Percentiles rank a stretch among this genome's conserved stretches.
Conservation (phyloP, 2,797 vertebrate genomes). For the Myripristis jacobus region DNA sequence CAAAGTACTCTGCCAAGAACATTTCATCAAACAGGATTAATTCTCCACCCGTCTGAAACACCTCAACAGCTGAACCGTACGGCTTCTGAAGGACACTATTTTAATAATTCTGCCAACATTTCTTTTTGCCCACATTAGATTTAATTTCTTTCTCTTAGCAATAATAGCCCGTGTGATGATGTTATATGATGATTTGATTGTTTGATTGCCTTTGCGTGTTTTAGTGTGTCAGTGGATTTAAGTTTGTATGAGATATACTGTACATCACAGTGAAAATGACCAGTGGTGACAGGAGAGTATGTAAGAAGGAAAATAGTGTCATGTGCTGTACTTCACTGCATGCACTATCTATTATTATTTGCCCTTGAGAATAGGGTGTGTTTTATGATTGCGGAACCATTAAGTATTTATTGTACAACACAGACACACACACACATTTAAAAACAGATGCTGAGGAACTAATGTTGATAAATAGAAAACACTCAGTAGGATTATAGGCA, state of each 20-base stretch:
- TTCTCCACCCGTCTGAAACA: slow-evolving; percentile 3
- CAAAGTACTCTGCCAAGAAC: slow-evolving; percentile 28
- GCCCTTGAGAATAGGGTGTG: slow-evolving; percentile 7
- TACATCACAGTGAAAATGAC: slow-evolving; percentile 20
- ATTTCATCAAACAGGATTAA: slow-evolving; percentile 25
- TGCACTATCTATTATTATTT: slow-evolving; percentile 2
- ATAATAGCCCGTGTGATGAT: slow-evolving; percentile 14
- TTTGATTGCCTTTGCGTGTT: slow-evolving; percentile 8
- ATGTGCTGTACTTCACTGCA: slow-evolving; percentile 8
- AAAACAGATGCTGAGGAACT: neutral
- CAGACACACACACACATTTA: slow-evolving; percentile 4
- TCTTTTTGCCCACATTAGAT: neutral
- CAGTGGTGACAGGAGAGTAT: neutral
- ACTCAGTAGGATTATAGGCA: slow-evolving; percentile 7
- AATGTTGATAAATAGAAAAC: neutral
- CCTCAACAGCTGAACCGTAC: neutral
- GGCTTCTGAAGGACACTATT: slow-evolving; percentile 10
- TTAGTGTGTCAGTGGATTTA: neutral
- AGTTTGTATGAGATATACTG: neutral
- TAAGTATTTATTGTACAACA: neutral
- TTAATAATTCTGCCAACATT: slow-evolving; percentile 14
- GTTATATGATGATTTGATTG: slow-evolving; percentile 12
- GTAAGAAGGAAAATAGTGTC: neutral
- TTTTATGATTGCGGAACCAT: neutral
- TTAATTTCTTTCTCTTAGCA: slow-evolving; percentile 26